Evolutionary conservation across 1,140 invertebrate genomes (phyloP).

Genomic region (Drosophila grimshawi): DNA sequence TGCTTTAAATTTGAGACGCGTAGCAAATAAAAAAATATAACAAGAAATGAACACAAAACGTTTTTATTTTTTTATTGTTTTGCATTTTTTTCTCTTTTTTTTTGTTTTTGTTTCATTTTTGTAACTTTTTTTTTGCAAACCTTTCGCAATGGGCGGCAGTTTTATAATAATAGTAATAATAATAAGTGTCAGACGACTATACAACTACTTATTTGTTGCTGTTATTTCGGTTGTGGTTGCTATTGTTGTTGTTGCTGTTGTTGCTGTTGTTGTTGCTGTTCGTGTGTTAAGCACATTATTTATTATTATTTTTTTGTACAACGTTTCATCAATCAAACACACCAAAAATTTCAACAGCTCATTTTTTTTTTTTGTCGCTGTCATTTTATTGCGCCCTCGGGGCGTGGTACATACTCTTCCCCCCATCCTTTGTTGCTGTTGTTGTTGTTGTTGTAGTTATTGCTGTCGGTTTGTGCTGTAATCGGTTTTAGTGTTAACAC

Average conservation of each 20-base stretch:
- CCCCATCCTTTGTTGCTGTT: slow-evolving; percentile 12
- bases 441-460: slow-evolving; percentile 8
- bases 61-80: slow-evolving; percentile 12
- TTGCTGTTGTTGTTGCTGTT: slow-evolving; percentile 7
- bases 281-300: slow-evolving; percentile 60
- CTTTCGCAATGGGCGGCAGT: slow-evolving; percentile 44
- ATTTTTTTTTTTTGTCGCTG: slow-evolving; percentile 10
- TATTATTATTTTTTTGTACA: slow-evolving; percentile 74
- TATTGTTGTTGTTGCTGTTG: slow-evolving; percentile 23
- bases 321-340: slow-evolving; percentile 76
- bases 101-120: slow-evolving; percentile 1
- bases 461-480: slow-evolving; percentile 30
- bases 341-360: slow-evolving; percentile 62
- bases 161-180: slow-evolving; percentile 28
- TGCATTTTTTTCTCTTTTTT: neutral
- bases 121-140: slow-evolving; percentile 26
- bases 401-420: slow-evolving; percentile 27
- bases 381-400: slow-evolving; percentile 5
- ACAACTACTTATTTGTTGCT: slow-evolving; percentile 43
- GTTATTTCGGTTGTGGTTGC: slow-evolving; percentile 8
- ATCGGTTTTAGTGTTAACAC: slow-evolving; percentile 57
- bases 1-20: slow-evolving; percentile 65
- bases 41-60: slow-evolving; percentile 1
- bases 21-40: slow-evolving; percentile 27
- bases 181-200: slow-evolving; percentile 21